phyloP scores from a whole-genome alignment of 2,797 vertebrate genomes.

The Pogoniulus pusillus region DNA sequence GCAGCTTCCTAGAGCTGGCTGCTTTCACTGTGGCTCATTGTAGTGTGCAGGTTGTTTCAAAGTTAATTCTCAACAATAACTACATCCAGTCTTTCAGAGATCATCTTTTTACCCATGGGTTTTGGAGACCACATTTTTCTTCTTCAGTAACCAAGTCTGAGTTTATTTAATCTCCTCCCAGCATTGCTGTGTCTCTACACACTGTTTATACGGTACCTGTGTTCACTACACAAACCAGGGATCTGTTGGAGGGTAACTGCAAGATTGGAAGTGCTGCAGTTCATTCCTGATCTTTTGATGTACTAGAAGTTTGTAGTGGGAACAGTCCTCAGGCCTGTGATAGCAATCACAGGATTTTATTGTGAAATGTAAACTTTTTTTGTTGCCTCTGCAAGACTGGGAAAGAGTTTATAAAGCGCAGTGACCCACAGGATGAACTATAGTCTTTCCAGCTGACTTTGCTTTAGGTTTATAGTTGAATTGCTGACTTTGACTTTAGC shows the following conservation, averaged over 20 bases:
- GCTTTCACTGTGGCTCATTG: neutral
- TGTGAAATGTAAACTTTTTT: neutral
- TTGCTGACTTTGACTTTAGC: neutral
- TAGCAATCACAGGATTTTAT: neutral
- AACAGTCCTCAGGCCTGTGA: neutral
- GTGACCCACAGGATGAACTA: neutral
- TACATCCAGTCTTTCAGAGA: neutral
- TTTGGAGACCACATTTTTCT: neutral
- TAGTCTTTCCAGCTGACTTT: neutral
- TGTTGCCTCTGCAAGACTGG: neutral
- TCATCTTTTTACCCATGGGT: neutral
- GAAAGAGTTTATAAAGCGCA: neutral
- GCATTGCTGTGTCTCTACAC: neutral
- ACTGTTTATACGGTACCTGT: neutral
- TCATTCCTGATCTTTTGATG: neutral
- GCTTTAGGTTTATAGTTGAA: neutral
- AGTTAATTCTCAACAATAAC: neutral
- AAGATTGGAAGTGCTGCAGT: neutral
- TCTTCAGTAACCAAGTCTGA: neutral
- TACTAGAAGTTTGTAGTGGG: neutral
- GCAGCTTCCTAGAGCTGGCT: neutral
- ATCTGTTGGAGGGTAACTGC: neutral
- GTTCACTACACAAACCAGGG: neutral
- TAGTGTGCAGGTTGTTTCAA: neutral
- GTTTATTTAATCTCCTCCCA: neutral